Evolutionary conservation across 2,113 vertebrate species (phyloP), one percentile per base, ranked within the genome.

Genomic region (Trematocara marginatum): DNA sequence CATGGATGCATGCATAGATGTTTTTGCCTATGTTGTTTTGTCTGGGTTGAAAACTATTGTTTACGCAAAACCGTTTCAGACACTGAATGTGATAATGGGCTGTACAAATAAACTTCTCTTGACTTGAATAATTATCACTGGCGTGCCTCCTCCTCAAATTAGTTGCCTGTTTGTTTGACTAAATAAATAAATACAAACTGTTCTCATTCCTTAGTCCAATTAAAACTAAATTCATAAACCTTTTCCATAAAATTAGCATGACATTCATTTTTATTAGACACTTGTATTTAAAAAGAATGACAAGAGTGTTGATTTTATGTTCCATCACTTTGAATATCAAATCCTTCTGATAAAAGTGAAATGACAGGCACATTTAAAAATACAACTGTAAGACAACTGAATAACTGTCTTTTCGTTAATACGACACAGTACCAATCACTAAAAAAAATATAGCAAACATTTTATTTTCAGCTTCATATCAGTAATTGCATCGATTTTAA

Each of bases 231-330:
- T 56, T 35, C 56, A 81, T 61, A 20, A 74, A 31, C 54, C 26
- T 66, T 79, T 74, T 86, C 84, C 57, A 74, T 84, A 71, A 79
- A 82, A 93, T 92, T 81, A 56, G 42, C 85, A 80, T 80, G 69
- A 15, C 18, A 71, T 81, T 83, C 26, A 71, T 80, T 81, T 81
- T 54, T 59, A 34, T 56, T 56, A 31, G 76, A 38, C 15, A 54
- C 35, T 86, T 20, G 10, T 71, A 52, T 57, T 38, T 29, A 34
- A 9, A 20, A 49, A 51, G 52, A 52, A 26, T 26, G 12, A 38
- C 38, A 8, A 38, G 47, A 45, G 20, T 53, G 45, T 79, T 86
- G 79, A 53, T 85, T 88, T 91, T 59, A 87, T 81, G 31, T 90
- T 76, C 5, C 12, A 12, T 80, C n/a, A 49, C 5, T 80, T 80